Percentiles rank a stretch among this genome's conserved stretches.
phyloP scores from a whole-genome alignment of 2,888 invertebrate species.

The Diarsia brunnea region DNA sequence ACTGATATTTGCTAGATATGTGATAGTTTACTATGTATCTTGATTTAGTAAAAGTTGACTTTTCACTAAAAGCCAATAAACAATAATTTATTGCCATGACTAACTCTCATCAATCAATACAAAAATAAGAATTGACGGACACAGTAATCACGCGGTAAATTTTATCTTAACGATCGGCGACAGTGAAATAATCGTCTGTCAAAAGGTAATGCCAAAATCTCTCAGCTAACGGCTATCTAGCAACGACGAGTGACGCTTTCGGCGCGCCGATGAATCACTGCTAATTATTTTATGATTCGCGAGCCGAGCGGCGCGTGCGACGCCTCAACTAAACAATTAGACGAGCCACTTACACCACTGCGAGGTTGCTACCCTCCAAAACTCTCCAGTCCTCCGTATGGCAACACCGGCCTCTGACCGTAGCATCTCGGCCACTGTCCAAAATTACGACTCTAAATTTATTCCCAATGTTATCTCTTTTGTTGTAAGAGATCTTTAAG shows the following conservation, averaged over 20 bases:
- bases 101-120: constrained; percentile 70
- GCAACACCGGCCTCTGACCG: constrained; percentile 68
- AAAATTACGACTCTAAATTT: constrained; percentile 82
- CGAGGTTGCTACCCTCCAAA: constrained; percentile 47
- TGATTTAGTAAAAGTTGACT: not conserved
- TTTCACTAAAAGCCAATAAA: not conserved
- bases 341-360: constrained; percentile 62
- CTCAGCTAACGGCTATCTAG: constrained; percentile 77
- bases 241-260: constrained; percentile 82
- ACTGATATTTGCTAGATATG: not conserved
- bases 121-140: constrained; percentile 74
- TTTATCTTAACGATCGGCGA: constrained; percentile 86
- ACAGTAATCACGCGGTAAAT: constrained; percentile 81
- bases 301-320: constrained; percentile 65
- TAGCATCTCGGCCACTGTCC: constrained; percentile 77
- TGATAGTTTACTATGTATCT: not conserved
- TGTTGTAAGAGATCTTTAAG: constrained; percentile 79
- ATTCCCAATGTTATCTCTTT: constrained; percentile 84
- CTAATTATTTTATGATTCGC: constrained; percentile 87
- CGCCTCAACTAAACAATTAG: constrained; percentile 78
- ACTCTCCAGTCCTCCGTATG: constrained; percentile 65
- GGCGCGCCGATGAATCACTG: constrained; percentile 84
- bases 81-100: constrained; percentile 37
- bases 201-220: constrained; percentile 87
- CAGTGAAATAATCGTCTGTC: constrained; percentile 89